Conservation (phyloP, 2,113 vertebrate species). For the Danio rerio region DNA sequence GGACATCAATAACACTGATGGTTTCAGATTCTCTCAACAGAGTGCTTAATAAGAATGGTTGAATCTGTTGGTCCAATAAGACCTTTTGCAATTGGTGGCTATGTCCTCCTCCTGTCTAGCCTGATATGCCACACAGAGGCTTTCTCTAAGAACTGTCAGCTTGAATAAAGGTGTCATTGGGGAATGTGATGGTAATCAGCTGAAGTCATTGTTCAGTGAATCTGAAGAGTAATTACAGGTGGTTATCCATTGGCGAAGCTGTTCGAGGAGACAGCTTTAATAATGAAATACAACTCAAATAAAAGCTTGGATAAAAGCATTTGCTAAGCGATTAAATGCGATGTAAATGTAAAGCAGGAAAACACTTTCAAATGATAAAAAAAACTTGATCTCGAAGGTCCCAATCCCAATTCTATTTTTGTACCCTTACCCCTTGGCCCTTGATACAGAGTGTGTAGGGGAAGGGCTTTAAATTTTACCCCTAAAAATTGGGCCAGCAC, state of each 20-base stretch:
- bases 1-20: constrained; percentile 51
- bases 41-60: constrained; percentile 36
- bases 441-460: too few relatives aligned
- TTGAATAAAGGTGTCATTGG: not conserved
- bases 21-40: constrained; percentile 25
- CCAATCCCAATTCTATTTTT: too few relatives aligned
- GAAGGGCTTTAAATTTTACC: too few relatives aligned
- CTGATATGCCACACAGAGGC: not conserved
- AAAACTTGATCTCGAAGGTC: too few relatives aligned
- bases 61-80: constrained; percentile 35
- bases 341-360: not conserved
- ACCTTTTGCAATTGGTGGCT: not conserved
- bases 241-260: not conserved
- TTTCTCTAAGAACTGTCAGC: not conserved
- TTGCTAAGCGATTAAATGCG: not conserved
- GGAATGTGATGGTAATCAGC: not conserved
- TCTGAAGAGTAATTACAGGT: not conserved
- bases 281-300: not conserved
- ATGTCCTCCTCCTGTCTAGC: not conserved
- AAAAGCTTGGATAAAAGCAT: not conserved
- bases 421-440: too few relatives aligned
- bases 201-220: not conserved
- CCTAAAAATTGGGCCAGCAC: too few relatives aligned
- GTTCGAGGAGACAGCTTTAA: not conserved
- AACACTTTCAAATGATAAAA: too few relatives aligned